A percentile compares a stretch with the other conserved stretches of the same genome.
These are phyloP conservation scores for Phenganax marumi DNA, from an alignment of 92 coral and sea anemone genomes.

Conservation along the genomic window DNA sequence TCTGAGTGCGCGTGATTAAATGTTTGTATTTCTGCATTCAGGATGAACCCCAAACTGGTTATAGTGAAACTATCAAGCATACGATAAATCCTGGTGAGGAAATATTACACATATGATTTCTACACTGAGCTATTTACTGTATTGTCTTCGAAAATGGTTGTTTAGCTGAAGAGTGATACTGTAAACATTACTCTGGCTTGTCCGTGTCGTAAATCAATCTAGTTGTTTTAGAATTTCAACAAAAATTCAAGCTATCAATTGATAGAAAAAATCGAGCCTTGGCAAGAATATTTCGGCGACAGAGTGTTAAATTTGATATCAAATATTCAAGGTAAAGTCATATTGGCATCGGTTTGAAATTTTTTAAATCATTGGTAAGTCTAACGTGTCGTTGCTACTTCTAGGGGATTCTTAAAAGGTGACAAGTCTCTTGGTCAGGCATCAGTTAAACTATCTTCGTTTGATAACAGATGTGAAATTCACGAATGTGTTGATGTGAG, in stretches of 20 bases:
- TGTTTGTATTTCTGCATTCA: constrained; percentile 38
- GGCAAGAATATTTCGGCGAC: constrained; percentile 81
- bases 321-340: constrained; percentile 79
- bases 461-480: constrained; percentile 87
- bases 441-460: constrained; percentile 71
- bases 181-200: not conserved
- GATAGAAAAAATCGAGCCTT: constrained; percentile 90
- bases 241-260: constrained; percentile 82
- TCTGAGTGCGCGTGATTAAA: not conserved
- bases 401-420: constrained; percentile 88
- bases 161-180: too few species aligned
- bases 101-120: not conserved
- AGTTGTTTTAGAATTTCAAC: constrained; percentile 70
- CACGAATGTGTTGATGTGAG: constrained; percentile 97
- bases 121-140: too few species aligned
- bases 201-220: not conserved
- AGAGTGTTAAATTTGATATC: constrained; percentile 76
- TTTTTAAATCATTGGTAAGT: too few species aligned
- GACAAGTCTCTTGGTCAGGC: constrained; percentile 95
- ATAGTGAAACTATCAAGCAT: constrained; percentile 79
- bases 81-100: constrained; percentile 85
- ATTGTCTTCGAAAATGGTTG: too few species aligned
- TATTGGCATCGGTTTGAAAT: too few species aligned
- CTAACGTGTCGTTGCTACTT: not conserved
- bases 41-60: constrained; percentile 85